Conservation (phyloP, 2,113 vertebrate species). For the Tetrao urogallus region DNA sequence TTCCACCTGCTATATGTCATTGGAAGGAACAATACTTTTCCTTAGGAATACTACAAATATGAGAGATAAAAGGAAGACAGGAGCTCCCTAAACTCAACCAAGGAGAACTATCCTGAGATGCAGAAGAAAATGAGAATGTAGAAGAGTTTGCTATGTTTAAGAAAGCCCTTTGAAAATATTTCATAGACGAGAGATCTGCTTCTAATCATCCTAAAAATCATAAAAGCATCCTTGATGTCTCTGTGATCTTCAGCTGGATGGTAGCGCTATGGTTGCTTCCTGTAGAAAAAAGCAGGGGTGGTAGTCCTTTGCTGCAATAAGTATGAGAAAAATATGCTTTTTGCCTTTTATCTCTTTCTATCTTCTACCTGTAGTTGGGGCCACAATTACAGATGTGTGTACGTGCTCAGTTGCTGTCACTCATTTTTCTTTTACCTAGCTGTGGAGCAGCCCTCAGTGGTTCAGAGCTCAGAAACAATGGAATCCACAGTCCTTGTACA, state of each 20-base stretch:
- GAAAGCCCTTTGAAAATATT: not conserved
- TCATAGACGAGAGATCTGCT: not conserved
- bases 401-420: not conserved
- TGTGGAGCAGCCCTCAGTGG: fast-evolving
- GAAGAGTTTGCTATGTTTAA: not conserved
- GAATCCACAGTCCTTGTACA: not conserved
- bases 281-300: not conserved
- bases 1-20: not conserved
- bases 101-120: not conserved
- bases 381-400: fast-evolving
- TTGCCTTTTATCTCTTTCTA: not conserved
- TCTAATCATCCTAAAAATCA: not conserved
- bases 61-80: not conserved
- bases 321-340: not conserved
- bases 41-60: not conserved
- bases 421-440: fast-evolving
- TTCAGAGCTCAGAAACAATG: not conserved
- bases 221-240: not conserved
- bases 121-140: not conserved
- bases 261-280: not conserved
- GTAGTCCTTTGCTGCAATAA: not conserved
- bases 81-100: not conserved
- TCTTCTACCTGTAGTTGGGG: not conserved
- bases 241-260: not conserved
- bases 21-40: not conserved